These are phyloP conservation scores for Agelas oroides DNA, from an alignment of 37 sponge, comb jelly and placozoan species.

Conservation along the genomic window DNA sequence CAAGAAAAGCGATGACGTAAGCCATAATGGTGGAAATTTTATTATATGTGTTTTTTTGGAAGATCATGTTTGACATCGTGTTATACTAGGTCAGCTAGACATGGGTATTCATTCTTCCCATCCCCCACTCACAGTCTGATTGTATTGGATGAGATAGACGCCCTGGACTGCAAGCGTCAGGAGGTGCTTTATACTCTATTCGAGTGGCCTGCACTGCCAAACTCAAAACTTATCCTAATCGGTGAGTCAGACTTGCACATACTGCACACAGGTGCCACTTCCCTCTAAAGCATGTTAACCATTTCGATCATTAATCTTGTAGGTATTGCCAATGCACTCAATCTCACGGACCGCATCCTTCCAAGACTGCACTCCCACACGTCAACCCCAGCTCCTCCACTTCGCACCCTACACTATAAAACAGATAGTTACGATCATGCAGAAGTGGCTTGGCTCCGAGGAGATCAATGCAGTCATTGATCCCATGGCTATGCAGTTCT, in stretches of 20 bases:
- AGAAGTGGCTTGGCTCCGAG: background rate
- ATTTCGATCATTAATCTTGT: too few species aligned
- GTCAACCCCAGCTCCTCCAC: constrained; percentile 73
- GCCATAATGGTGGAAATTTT: background rate
- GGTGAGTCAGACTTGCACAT: too few species aligned
- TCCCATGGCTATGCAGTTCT: constrained; percentile 81
- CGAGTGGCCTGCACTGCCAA: constrained; percentile 82
- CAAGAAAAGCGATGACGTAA: constrained; percentile 61
- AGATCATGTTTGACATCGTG: background rate
- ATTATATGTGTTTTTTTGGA: too few species aligned
- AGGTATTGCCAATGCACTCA: constrained; percentile 93
- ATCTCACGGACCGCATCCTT: constrained; percentile 82
- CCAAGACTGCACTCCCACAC: constrained; percentile 71
- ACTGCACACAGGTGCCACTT: too few species aligned
- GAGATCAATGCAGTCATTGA: constrained; percentile 35
- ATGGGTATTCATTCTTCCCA: too few species aligned
- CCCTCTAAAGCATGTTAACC: too few species aligned
- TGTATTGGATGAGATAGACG: constrained; percentile 93
- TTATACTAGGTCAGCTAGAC: too few species aligned
- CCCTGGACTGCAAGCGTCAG: constrained; percentile 69
- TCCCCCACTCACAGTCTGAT: too few species aligned
- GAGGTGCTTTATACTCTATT: constrained; percentile 88
- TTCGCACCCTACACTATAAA: constrained; percentile 89
- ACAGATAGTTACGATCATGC: constrained; percentile 77
- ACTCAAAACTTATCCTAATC: constrained; percentile 80